Percentiles rank a stretch among this genome's conserved stretches.
phyloP scores from a whole-genome alignment of 2,888 invertebrate species.

The Endotricha flammealis region DNA sequence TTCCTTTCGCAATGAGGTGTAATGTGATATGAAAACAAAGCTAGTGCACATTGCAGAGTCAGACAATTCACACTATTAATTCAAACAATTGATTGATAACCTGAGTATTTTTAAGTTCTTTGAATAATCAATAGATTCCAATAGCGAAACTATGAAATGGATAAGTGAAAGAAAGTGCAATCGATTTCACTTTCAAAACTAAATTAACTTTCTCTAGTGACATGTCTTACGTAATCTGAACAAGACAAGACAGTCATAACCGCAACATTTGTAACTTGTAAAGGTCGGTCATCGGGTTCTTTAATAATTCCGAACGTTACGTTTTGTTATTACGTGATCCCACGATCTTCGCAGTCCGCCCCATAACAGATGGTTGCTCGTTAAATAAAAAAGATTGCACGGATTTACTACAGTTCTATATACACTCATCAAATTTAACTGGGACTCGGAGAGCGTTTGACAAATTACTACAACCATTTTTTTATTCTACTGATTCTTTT shows the following conservation, averaged over 20 bases:
- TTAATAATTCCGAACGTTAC: constrained; percentile 32
- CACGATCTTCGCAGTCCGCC: no score
- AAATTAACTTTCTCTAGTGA: constrained; percentile 78
- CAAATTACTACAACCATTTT: no score
- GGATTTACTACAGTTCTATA: no score
- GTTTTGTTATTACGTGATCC: constrained; percentile 22
- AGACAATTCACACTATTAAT: not conserved
- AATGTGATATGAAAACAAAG: not conserved
- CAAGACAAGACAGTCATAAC: constrained; percentile 69
- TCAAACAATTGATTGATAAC: constrained; percentile 12
- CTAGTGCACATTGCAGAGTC: not conserved
- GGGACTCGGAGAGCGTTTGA: no score
- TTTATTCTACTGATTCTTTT: no score
- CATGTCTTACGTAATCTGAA: constrained; percentile 72
- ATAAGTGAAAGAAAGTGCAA: constrained; percentile 76
- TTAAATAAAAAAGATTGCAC: no score
- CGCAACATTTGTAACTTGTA: constrained; percentile 59
- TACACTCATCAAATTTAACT: no score
- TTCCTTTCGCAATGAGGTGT: no score
- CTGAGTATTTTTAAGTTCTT: constrained; percentile 22
- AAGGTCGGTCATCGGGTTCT: constrained; percentile 53
- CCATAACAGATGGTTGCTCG: no score
- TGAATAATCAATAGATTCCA: constrained; percentile 40
- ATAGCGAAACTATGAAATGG: constrained; percentile 62
- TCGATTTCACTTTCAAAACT: constrained; percentile 79